Percentiles rank a stretch among this genome's conserved stretches.
Conservation (phyloP, 30 jellyfish, hydroid and myxozoan genomes). For the Aurelia aurita region DNA sequence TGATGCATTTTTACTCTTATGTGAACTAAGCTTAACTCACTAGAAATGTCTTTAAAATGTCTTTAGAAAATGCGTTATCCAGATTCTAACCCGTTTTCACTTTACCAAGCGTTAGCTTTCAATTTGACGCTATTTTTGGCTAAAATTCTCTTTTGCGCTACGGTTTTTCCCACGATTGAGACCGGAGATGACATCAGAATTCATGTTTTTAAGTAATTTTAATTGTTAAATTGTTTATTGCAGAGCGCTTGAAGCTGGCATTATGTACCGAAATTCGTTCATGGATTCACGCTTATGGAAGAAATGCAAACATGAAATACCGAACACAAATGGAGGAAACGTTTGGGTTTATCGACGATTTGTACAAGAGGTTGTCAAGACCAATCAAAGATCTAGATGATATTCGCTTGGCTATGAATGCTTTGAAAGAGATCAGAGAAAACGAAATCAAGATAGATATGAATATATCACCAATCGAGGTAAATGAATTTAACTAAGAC, state of each 20-base stretch:
- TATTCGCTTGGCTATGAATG: conserved; percentile 79
- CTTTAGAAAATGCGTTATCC: too few relatives aligned
- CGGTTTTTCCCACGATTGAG: too few relatives aligned
- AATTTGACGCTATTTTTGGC: too few relatives aligned
- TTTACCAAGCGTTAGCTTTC: too few relatives aligned
- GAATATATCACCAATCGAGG: conserved; percentile 91
- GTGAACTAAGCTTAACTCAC: too few relatives aligned
- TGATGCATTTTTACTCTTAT: too few relatives aligned
- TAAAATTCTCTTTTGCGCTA: too few relatives aligned
- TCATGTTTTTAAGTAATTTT: background rate
- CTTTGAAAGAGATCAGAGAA: conserved; percentile 78
- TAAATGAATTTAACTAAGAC: background rate
- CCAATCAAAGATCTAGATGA: conserved; percentile 87
- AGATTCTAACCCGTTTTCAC: too few relatives aligned
- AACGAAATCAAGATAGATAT: conserved; percentile 80
- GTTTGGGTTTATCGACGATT: conserved; percentile 64
- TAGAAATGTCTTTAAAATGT: too few relatives aligned
- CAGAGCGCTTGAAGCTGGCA: conserved; percentile 82
- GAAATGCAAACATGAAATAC: conserved; percentile 73
- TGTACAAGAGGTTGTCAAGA: conserved; percentile 58
- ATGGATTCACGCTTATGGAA: conserved; percentile 86
- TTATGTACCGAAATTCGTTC: conserved; percentile 80
- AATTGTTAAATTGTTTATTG: background rate
- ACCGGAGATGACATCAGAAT: too few relatives aligned
- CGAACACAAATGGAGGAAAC: conserved; percentile 72